A percentile compares a stretch with the other conserved stretches of the same genome.
Evolutionary conservation across 2,888 invertebrate species (phyloP).

Genomic region (Clanis bilineata): DNA sequence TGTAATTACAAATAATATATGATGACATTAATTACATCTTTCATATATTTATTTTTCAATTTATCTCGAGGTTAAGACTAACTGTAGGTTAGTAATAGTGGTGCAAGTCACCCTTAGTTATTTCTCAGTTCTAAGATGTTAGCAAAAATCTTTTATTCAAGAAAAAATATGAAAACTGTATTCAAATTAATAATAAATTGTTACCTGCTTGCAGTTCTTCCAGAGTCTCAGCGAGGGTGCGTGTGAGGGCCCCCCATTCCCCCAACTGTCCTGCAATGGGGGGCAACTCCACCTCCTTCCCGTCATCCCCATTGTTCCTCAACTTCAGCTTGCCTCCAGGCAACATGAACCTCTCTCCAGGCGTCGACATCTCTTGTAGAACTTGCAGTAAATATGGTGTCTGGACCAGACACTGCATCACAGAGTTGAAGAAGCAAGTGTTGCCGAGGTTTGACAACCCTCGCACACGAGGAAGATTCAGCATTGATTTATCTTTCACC

Average conservation of each 20-base stretch:
- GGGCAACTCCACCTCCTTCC: conserved; percentile 81
- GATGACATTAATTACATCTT: too few relatives aligned
- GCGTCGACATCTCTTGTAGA: conserved; percentile 85
- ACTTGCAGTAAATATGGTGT: conserved; percentile 90
- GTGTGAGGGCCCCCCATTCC: conserved; percentile 86
- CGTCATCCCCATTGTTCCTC: conserved; percentile 59
- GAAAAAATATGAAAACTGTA: neutral
- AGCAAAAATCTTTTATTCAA: neutral
- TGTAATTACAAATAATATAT: too few relatives aligned
- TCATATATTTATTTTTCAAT: too few relatives aligned
- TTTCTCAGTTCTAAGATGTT: too few relatives aligned
- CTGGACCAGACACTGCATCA: conserved; percentile 95
- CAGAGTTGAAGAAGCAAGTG: conserved; percentile 98
- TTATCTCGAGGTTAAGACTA: too few relatives aligned
- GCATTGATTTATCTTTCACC: conserved; percentile 61
- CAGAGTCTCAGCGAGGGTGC: conserved; percentile 86
- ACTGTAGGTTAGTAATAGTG: too few relatives aligned
- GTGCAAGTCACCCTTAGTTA: too few relatives aligned
- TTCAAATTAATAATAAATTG: conserved; percentile 11
- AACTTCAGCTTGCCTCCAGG: conserved; percentile 87
- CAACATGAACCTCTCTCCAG: conserved; percentile 86
- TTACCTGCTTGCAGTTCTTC: conserved; percentile 84
- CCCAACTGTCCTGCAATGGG: conserved; percentile 85
- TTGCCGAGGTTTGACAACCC: conserved; percentile 96
- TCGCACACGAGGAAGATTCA: conserved; percentile 82